Evolutionary conservation across 2,888 invertebrate species (phyloP).

Genomic region (Hybos culiciformis): DNA sequence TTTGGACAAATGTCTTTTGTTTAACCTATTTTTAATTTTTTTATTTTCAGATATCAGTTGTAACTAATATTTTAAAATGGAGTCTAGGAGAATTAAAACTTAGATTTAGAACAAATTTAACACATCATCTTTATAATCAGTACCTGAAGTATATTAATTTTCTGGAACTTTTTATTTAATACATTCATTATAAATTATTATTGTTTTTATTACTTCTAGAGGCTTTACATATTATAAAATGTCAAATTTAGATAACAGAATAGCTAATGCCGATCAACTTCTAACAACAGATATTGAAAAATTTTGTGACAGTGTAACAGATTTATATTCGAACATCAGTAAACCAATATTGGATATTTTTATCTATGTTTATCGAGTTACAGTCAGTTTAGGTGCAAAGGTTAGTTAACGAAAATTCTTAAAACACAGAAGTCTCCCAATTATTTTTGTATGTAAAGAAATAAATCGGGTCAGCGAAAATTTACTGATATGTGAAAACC

Average conservation of each 20-base stretch:
- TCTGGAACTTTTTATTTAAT: constrained; percentile 3
- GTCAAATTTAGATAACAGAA: constrained; percentile 86
- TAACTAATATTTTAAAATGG: constrained; percentile 90
- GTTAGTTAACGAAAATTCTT: constrained; percentile 34
- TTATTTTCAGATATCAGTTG: constrained; percentile 67
- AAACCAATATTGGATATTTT: constrained; percentile 92
- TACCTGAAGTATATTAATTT: constrained; percentile 64
- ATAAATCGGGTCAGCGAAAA: background rate
- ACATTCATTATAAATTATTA: background rate
- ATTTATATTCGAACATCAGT: constrained; percentile 90
- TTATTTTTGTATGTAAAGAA: background rate
- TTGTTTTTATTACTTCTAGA: constrained; percentile 35
- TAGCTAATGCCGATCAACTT: constrained; percentile 91
- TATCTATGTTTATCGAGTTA: constrained; percentile 82
- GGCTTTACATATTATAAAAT: constrained; percentile 95
- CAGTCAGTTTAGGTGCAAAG: constrained; percentile 70
- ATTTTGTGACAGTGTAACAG: constrained; percentile 90
- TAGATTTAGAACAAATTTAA: constrained; percentile 76
- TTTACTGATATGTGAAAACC: background rate
- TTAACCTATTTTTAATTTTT: no score
- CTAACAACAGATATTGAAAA: constrained; percentile 94
- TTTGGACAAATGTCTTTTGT: no score
- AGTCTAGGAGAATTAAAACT: constrained; percentile 88
- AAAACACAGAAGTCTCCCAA: background rate
- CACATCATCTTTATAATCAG: constrained; percentile 73